A percentile compares a stretch with the other conserved stretches of the same genome.
Conservation (phyloP, 1,140 invertebrate species). For the Andricus grossulariae region DNA sequence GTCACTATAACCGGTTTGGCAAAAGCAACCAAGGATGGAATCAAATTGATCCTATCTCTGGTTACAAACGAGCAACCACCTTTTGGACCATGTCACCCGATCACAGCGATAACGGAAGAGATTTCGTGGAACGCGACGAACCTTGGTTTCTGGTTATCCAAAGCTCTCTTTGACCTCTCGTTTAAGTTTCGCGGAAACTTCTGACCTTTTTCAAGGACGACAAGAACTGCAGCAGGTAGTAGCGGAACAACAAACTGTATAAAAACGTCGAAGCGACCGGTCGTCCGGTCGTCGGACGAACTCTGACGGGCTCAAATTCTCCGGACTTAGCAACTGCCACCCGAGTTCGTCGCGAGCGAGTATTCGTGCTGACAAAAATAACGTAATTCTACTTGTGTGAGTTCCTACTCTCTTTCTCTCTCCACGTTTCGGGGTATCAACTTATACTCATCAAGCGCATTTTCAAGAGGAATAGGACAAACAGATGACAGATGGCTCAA, state of each 20-base stretch:
- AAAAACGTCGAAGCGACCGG: constrained; percentile 57
- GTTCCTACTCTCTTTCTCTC: constrained; percentile 48
- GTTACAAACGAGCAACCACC: constrained; percentile 1
- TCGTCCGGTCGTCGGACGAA: constrained; percentile 60
- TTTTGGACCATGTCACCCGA: neutral
- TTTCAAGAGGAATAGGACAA: neutral
- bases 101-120: no score
- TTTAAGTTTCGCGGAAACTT: constrained; percentile 15
- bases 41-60: constrained; percentile 30
- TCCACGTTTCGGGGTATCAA: constrained; percentile 40
- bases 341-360: constrained; percentile 60
- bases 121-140: neutral
- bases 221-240: constrained; percentile 47
- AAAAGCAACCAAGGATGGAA: constrained; percentile 30
- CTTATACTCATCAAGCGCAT: constrained; percentile 3
- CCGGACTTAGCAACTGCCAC: constrained; percentile 56
- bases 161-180: constrained; percentile 42
- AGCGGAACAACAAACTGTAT: constrained; percentile 55
- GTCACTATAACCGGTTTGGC: constrained; percentile 25
- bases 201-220: neutral
- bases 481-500: constrained; percentile 4
- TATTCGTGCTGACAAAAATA: constrained; percentile 75
- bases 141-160: constrained; percentile 12
- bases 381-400: constrained; percentile 67
- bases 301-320: constrained; percentile 63